Percentiles rank a stretch among this genome's conserved stretches.
Evolutionary conservation across 2,113 vertebrate species (phyloP).

Genomic region (Cebidichthys violaceus): DNA sequence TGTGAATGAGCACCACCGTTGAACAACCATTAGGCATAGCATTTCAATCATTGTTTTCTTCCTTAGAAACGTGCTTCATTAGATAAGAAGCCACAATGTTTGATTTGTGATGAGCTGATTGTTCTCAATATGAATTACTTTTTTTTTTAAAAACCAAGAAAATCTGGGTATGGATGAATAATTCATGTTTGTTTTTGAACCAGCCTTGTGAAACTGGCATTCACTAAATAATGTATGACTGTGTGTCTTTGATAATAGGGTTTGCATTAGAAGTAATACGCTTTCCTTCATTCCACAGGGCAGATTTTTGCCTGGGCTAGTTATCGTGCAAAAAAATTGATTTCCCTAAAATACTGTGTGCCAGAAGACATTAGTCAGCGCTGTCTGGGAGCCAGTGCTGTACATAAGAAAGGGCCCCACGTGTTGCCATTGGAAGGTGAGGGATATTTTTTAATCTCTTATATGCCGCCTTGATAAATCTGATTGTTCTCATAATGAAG

Average conservation of each 20-base stretch:
- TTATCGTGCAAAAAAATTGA: conserved; percentile 80
- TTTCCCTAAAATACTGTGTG: conserved; percentile 77
- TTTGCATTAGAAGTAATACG: conserved; percentile 83
- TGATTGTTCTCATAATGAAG: conserved; percentile 79
- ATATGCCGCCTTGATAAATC: conserved; percentile 76
- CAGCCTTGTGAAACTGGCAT: conserved; percentile 75
- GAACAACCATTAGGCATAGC: conserved; percentile 64
- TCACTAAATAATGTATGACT: conserved; percentile 84
- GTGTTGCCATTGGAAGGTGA: conserved; percentile 66
- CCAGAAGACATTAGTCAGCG: conserved; percentile 82
- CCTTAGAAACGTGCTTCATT: conserved; percentile 32
- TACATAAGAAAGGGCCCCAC: conserved; percentile 61
- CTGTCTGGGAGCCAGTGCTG: conserved; percentile 68
- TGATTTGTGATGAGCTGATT: conserved; percentile 75
- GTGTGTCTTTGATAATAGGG: conserved; percentile 84
- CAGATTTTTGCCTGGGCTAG: conserved; percentile 72
- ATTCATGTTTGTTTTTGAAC: conserved; percentile 82
- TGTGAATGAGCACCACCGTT: conserved; percentile 56
- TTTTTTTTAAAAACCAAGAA: not conserved
- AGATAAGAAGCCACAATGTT: conserved; percentile 41
- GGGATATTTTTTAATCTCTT: conserved; percentile 76
- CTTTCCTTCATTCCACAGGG: conserved; percentile 70
- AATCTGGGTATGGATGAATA: conserved; percentile 75
- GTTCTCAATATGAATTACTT: conserved; percentile 70
- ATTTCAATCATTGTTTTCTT: conserved; percentile 59